Evolutionary conservation across 2,113 vertebrate genomes (phyloP).

Genomic region (Trematomus loennbergii): DNA sequence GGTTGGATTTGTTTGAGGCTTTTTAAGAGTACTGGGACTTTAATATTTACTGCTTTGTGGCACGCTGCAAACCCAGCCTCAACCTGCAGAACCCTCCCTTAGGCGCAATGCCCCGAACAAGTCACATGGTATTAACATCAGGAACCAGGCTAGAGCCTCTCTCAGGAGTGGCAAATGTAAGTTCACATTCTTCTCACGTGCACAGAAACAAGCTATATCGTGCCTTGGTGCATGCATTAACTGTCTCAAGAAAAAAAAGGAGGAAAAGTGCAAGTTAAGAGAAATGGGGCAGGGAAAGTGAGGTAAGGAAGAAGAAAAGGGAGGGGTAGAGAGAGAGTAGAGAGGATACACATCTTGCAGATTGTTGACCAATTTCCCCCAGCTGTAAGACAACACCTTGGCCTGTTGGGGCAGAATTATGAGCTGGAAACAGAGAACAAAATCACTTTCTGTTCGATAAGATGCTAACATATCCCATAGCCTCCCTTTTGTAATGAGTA

Average conservation of each 20-base stretch:
- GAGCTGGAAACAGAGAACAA: conserved; percentile 8
- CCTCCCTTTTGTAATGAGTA: neutral
- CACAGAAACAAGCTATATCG: conserved; percentile 2
- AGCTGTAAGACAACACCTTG: conserved; percentile 56
- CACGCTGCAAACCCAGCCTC: conserved; percentile 14
- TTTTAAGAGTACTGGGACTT: conserved; percentile 25
- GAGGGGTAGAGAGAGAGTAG: neutral
- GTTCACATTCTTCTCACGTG: neutral
- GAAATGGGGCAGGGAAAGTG: neutral
- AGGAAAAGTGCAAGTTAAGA: neutral
- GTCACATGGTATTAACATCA: conserved; percentile 28
- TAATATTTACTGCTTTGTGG: conserved; percentile 36
- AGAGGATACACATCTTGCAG: conserved; percentile 9
- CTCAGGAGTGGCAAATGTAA: neutral
- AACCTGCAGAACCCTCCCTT: neutral
- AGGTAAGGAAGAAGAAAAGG: neutral
- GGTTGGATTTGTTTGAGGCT: neutral
- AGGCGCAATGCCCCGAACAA: neutral
- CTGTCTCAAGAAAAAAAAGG: neutral
- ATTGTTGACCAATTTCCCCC: conserved; percentile 25
- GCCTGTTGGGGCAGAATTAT: conserved; percentile 24
- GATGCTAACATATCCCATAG: conserved; percentile 21
- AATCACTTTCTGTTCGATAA: conserved; percentile 28
- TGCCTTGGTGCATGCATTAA: conserved; percentile 25
- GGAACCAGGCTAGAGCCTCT: neutral